phyloP scores from a whole-genome alignment of 2,888 invertebrate genomes.

The Lepidochrysops patricia region DNA sequence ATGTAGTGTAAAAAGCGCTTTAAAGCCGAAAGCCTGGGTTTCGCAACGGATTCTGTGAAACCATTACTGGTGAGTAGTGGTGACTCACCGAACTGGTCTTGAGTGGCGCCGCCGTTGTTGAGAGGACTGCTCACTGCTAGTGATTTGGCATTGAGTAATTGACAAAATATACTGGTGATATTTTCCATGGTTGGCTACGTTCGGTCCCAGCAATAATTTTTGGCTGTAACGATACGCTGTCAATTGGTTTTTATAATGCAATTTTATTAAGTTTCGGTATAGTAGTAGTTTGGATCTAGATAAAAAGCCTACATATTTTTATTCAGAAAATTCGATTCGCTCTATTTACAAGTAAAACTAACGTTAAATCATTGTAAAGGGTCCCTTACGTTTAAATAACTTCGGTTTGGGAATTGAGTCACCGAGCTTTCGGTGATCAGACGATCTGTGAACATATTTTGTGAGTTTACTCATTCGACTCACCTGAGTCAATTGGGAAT shows the following conservation, averaged over 20 bases:
- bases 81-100: constrained; percentile 60
- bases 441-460: not conserved
- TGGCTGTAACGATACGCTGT: too few species aligned
- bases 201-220: too few species aligned
- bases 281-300: too few species aligned
- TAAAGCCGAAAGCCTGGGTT: constrained; percentile 32
- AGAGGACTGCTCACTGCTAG: constrained; percentile 18
- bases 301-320: too few species aligned
- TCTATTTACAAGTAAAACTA: not conserved
- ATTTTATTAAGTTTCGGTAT: too few species aligned
- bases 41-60: constrained; percentile 54
- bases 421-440: constrained; percentile 21
- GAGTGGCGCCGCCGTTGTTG: constrained; percentile 28
- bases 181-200: too few species aligned
- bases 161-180: too few species aligned
- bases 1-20: constrained; percentile 14
- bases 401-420: constrained; percentile 24
- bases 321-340: too few species aligned
- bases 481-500: not conserved
- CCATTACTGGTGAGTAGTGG: constrained; percentile 48
- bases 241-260: too few species aligned
- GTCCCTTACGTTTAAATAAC: constrained; percentile 20
- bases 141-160: not conserved
- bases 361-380: constrained; percentile 15
- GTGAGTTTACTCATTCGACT: not conserved